These are phyloP conservation scores for Semotilus atromaculatus DNA, from an alignment of 2,797 vertebrate species.

Conservation along the genomic window DNA sequence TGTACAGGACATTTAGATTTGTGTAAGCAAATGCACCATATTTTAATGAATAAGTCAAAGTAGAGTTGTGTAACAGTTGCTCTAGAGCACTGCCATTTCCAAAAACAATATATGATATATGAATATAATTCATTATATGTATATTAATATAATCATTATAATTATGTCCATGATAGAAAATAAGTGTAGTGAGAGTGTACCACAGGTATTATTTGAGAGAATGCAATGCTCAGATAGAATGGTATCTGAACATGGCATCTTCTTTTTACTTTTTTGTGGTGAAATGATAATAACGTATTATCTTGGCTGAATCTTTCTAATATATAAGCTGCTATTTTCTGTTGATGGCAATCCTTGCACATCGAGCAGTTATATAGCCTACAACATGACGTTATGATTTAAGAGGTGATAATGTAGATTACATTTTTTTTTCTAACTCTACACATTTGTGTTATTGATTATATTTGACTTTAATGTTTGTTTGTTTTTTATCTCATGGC, in stretches of 20 bases:
- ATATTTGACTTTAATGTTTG: background rate
- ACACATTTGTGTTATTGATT: background rate
- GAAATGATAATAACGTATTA: background rate
- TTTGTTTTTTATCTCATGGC: background rate
- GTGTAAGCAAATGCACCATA: background rate
- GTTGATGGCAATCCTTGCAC: background rate
- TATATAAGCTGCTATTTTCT: background rate
- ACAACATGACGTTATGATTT: background rate
- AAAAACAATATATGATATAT: conserved; percentile 6
- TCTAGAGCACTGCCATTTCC: background rate
- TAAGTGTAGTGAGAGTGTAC: background rate
- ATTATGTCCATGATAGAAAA: background rate
- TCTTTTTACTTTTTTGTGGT: background rate
- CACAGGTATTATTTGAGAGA: background rate
- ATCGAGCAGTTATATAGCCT: background rate
- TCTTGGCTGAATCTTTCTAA: background rate
- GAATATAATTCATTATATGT: background rate
- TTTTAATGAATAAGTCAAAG: background rate
- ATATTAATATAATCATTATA: background rate
- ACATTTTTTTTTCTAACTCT: background rate
- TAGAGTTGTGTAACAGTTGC: background rate
- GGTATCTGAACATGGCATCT: background rate
- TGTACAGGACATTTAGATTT: background rate
- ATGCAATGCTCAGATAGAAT: background rate
- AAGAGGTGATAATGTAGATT: background rate